phyloP scores from a whole-genome alignment of 2,888 invertebrate species.

The Phoronis australis region DNA sequence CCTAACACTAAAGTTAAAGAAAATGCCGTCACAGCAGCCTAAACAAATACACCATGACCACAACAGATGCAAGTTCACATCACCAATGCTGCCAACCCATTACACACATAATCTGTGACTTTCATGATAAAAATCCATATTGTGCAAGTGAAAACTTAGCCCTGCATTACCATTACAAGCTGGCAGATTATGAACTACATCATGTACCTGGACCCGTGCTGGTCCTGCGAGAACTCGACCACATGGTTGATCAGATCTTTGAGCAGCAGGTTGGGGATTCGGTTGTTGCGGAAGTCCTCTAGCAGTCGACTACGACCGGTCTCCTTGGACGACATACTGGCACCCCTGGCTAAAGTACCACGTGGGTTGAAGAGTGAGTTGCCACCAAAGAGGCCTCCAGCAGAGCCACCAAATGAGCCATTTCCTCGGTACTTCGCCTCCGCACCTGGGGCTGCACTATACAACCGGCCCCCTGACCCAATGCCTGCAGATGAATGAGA shows the following conservation, averaged over 20 bases:
- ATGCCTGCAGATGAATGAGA: too few species aligned
- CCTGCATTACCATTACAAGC: too few species aligned
- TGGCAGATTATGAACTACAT: too few species aligned
- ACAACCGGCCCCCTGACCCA: conserved; percentile 60
- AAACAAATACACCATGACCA: too few species aligned
- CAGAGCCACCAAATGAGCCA: conserved; percentile 28
- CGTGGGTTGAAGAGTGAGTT: conserved; percentile 11
- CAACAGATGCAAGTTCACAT: too few species aligned
- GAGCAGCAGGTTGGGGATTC: conserved; percentile 61
- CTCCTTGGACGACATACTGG: conserved; percentile 45
- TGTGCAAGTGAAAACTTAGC: too few species aligned
- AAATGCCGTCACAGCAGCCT: too few species aligned
- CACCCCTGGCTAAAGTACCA: conserved; percentile 17
- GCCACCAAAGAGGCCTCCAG: conserved; percentile 30
- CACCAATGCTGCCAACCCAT: too few species aligned
- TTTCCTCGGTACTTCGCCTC: conserved; percentile 68
- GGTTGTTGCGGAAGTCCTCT: conserved; percentile 75
- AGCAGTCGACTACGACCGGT: conserved; percentile 74
- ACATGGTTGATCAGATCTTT: conserved; percentile 95
- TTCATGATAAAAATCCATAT: too few species aligned
- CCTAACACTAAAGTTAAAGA: too few species aligned
- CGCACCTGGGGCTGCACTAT: conserved; percentile 82
- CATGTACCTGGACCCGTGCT: conserved; percentile 77
- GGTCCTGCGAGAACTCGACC: conserved; percentile 98
- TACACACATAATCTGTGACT: too few species aligned